Conservation (phyloP, 2,113 vertebrate species). For the Nyctereutes procyonoides region DNA sequence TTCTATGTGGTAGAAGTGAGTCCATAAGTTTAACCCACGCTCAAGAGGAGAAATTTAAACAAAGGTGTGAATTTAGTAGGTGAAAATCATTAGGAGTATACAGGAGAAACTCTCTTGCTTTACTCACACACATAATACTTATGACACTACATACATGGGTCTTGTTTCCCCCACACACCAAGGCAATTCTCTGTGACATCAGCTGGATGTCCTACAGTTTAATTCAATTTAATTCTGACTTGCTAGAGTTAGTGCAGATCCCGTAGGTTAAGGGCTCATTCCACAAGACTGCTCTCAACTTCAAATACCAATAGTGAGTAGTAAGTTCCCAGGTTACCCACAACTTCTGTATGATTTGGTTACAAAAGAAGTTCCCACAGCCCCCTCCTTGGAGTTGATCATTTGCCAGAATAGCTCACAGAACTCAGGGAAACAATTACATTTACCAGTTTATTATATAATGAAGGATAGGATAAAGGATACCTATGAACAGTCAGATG, state of each 20-base stretch:
- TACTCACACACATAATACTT: neutral
- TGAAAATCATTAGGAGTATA: accelerated
- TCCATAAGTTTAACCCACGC: neutral
- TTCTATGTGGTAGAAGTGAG: neutral
- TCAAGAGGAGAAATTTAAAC: neutral
- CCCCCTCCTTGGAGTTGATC: neutral
- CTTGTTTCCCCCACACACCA: neutral
- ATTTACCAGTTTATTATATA: neutral
- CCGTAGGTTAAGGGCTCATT: neutral
- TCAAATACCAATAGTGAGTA: neutral
- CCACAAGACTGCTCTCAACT: neutral
- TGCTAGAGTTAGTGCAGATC: neutral
- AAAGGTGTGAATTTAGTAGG: neutral
- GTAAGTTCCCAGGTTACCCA: neutral
- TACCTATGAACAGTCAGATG: neutral
- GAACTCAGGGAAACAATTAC: neutral
- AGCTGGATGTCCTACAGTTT: neutral
- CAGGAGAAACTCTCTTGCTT: neutral
- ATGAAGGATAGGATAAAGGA: neutral
- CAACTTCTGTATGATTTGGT: neutral
- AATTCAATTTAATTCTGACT: neutral
- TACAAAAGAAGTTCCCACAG: neutral
- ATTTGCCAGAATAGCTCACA: neutral
- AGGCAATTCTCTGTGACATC: neutral
- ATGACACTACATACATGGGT: neutral